Evolutionary conservation across 1,140 invertebrate species (phyloP).

Genomic region (Drosophila seguyi): DNA sequence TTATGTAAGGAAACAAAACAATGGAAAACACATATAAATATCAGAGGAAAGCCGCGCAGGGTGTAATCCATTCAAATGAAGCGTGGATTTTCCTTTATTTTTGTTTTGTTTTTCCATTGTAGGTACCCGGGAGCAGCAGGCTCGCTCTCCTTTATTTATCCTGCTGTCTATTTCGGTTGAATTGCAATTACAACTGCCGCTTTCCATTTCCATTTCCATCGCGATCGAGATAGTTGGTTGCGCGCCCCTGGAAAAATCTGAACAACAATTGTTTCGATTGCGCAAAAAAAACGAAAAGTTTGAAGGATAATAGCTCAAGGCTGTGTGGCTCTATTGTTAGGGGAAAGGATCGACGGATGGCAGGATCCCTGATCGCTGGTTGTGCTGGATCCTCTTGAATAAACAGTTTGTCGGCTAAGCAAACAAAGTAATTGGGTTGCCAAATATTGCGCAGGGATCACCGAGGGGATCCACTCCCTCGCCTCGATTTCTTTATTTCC

Average conservation of each 20-base stretch:
- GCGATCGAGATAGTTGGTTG: slow-evolving; percentile 4
- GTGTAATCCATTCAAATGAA: slow-evolving; percentile 33
- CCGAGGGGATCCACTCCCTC: slow-evolving; percentile 11
- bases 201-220: slow-evolving; percentile 9
- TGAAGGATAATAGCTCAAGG: slow-evolving; percentile 78
- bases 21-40: background rate
- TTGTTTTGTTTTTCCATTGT: slow-evolving; percentile 20
- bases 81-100: slow-evolving; percentile 30
- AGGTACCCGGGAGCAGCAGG: background rate
- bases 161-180: slow-evolving; percentile 25
- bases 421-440: slow-evolving; percentile 78
- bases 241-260: slow-evolving; percentile 7
- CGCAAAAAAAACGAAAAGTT: slow-evolving; percentile 67
- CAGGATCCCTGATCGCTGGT: background rate
- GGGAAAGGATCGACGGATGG: background rate
- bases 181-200: slow-evolving; percentile 25
- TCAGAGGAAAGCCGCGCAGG: slow-evolving; percentile 5
- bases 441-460: slow-evolving; percentile 69
- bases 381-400: slow-evolving; percentile 53
- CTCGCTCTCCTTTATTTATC: slow-evolving; percentile 30
- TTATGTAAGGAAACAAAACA: slow-evolving; percentile 1
- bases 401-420: slow-evolving; percentile 75
- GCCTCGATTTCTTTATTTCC: slow-evolving; percentile 5
- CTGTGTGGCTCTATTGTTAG: slow-evolving; percentile 74
- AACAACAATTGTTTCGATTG: slow-evolving; percentile 74